A percentile compares a stretch with the other conserved stretches of the same genome.
Evolutionary conservation across 2,888 invertebrate genomes (phyloP).

Genomic region (Hemistola chrysoprasaria): DNA sequence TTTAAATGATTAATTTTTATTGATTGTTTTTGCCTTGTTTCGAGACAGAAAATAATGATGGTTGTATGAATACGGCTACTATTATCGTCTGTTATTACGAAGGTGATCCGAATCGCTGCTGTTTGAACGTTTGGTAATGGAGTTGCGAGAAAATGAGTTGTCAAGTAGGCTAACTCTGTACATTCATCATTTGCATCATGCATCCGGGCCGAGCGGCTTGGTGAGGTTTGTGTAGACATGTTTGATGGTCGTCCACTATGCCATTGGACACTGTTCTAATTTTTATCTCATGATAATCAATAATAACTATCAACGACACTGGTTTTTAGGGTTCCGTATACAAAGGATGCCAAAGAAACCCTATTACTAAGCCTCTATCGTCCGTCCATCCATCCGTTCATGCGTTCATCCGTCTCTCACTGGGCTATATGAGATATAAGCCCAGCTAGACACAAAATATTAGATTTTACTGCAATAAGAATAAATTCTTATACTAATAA

Average conservation of each 20-base stretch:
- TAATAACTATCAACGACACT: too few species aligned
- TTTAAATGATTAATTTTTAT: conserved; percentile 83
- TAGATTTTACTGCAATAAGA: too few species aligned
- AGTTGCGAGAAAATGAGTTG: conserved; percentile 78
- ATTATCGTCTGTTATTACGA: conserved; percentile 70
- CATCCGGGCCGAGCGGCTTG: conserved; percentile 21
- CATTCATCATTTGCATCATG: conserved; percentile 60
- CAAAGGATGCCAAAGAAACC: too few species aligned
- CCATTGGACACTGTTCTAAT: conserved; percentile 45
- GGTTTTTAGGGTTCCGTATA: too few species aligned
- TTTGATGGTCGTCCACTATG: conserved; percentile 26
- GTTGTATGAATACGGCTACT: conserved; percentile 73
- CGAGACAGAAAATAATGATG: conserved; percentile 81
- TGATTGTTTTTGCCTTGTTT: conserved; percentile 82
- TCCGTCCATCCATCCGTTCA: too few species aligned
- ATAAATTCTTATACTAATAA: too few species aligned
- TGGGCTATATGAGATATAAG: too few species aligned
- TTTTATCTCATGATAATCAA: conserved; percentile 8
- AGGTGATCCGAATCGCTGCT: conserved; percentile 72
- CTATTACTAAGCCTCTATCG: too few species aligned
- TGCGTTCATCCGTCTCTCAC: too few species aligned
- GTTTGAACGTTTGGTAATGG: conserved; percentile 76
- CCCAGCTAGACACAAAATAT: too few species aligned
- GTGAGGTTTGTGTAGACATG: conserved; percentile 44
- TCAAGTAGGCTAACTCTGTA: conserved; percentile 61